Evolutionary conservation across 2,888 invertebrate genomes (phyloP).

Genomic region (Pyralis farinalis): DNA sequence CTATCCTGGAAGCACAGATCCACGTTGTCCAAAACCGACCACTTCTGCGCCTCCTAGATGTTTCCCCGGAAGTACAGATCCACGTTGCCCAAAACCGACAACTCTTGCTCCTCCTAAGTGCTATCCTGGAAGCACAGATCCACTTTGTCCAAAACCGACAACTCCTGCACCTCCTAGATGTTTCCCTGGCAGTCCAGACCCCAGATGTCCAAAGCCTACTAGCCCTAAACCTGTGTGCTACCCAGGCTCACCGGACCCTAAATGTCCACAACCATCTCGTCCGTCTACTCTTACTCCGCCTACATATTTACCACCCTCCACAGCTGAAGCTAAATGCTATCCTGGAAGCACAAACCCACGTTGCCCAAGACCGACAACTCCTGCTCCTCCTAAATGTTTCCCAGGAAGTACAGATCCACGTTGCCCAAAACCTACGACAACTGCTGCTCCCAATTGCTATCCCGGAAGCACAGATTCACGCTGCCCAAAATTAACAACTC

Average conservation of each 20-base stretch:
- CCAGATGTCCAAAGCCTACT: conserved; percentile 27
- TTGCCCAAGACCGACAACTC: conserved; percentile 32
- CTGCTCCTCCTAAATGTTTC: conserved; percentile 21
- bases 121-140: conserved; percentile 40
- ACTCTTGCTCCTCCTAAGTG: conserved; percentile 32
- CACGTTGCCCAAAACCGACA: conserved; percentile 3
- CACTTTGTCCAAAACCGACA: conserved; percentile 29
- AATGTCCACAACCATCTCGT: neutral
- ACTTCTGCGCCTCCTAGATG: conserved; percentile 21
- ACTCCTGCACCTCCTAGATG: conserved; percentile 25
- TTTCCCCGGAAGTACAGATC: conserved; percentile 33
- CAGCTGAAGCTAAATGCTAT: conserved; percentile 17
- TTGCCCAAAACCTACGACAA: conserved; percentile 28
- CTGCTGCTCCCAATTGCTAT: conserved; percentile 24
- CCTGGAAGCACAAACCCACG: neutral
- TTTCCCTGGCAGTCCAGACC: conserved; percentile 33
- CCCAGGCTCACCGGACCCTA: conserved; percentile 29
- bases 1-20: conserved; percentile 34
- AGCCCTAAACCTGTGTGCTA: conserved; percentile 27
- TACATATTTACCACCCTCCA: neutral
- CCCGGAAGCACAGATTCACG: conserved; percentile 38
- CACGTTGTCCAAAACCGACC: conserved; percentile 26
- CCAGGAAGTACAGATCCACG: conserved; percentile 31
- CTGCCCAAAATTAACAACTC: conserved; percentile 21
- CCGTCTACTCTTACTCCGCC: no score